Base-by-base conservation (phyloP, 2,797 vertebrate species). In the Pelodytes ibericus region DNA sequence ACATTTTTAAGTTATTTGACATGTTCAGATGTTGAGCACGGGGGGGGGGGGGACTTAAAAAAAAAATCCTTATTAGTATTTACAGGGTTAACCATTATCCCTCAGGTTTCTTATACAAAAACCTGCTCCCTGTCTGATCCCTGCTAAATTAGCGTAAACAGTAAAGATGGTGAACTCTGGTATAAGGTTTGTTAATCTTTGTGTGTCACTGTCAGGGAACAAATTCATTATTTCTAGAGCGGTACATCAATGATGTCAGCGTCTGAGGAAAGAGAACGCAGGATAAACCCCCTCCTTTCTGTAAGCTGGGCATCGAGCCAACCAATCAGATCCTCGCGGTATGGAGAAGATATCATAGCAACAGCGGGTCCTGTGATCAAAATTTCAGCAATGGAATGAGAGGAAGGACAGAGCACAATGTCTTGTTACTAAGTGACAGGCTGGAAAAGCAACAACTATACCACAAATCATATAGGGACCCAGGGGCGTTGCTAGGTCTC, bases 321-420 rank as follows among this genome's bases (percentile, higher is more conserved):
- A 80, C 86, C 85, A 88, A 85, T 83, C 83, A 59, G 13, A 16
- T 60, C 49, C 2, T 29, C 24, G 27, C 78, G 74, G 53, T 69
- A 74, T 82, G 62, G 57, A 71, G 66, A 59, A 13, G 86, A 90
- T 88, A 80, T 88, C 67, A 88, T 60, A 80, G 90, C 0, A 72
- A 91, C 81, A 75, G 80, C 1, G 41, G 82, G 64, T 60, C 78
- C 25, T 11, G 30, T 31, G 30, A 44, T 58, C 36, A 20, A 41
- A 59, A 22, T 49, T 70, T 9, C 15, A 49, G 53, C 53, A 77
- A 51, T 31, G 22, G 39, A 63, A 60, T 66, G 49, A 51, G 22
- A 58, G 26, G 10, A 36, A 39, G 22, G 58, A 25, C 51, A 41
- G 18, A 27, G 44, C 41, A 60, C 33, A 10, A 65, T 65, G 44